These are phyloP conservation scores for Dryomyza anilis DNA, from an alignment of 2,888 invertebrate species.

Conservation along the genomic window DNA sequence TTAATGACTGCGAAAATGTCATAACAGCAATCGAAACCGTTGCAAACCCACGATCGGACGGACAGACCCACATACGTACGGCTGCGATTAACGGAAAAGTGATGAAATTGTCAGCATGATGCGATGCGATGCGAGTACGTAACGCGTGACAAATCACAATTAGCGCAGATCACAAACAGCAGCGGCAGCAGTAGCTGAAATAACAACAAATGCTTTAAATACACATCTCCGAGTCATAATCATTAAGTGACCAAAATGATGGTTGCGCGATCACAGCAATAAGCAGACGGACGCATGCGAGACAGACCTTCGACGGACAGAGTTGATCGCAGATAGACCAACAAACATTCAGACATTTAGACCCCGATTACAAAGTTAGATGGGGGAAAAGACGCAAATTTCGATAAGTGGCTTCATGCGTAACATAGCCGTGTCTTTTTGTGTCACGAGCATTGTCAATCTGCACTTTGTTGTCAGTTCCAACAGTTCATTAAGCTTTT, in stretches of 20 bases:
- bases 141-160: slow-evolving; percentile 55
- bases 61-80: neutral
- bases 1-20: neutral
- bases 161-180: slow-evolving; percentile 42
- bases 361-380: neutral
- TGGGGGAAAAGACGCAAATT: neutral
- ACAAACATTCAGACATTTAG: neutral
- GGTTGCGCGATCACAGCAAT: neutral
- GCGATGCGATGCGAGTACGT: slow-evolving; percentile 28
- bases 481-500: too few relatives aligned
- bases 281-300: neutral
- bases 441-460: too few relatives aligned
- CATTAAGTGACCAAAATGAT: neutral
- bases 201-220: neutral
- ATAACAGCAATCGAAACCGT: slow-evolving; percentile 2
- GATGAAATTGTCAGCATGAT: slow-evolving; percentile 10
- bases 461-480: too few relatives aligned
- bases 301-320: neutral
- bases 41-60: neutral
- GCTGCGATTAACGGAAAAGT: neutral
- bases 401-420: neutral
- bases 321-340: neutral
- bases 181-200: slow-evolving; percentile 34
- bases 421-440: too few relatives aligned
- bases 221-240: neutral